Base-by-base conservation (phyloP, 1,140 invertebrate species). In the Cydia splendana region DNA sequence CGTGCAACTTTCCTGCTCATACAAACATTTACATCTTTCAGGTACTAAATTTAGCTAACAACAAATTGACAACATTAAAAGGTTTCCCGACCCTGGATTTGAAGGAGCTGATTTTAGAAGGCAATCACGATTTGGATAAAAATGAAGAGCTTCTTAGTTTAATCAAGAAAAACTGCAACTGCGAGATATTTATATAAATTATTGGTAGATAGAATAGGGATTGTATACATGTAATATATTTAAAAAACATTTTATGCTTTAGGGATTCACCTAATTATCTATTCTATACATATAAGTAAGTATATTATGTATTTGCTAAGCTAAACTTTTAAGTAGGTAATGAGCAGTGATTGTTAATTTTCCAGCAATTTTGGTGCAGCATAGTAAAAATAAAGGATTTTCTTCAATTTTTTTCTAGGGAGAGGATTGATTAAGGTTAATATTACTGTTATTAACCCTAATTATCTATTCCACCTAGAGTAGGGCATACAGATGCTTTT, bases 41-140 rank as follows among this genome's bases (percentile, higher is more conserved):
- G 90, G 86, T 84, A 77, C 78, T 92, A 65, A 83, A 86, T 76
- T 83, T 93, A 74, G 85, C 82, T 74, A 88, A 87, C 48, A 93
- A 93, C 76, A 82, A 88, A 62, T 75, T 93, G 67, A 87, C 80
- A 18, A 86, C 89, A 51, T 79, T 93, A 24, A 82, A 83, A 77
- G 82, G 81, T 53, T 93, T 93, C 77, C 90, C 91, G 7, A 24
- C 7, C 69, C 79, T 93, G 71, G 24, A 87, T 20, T 79, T 93
- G 75, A 80, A 88, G 73, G 83, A 83, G 65, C 79, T 93, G 30
- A 82, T 87, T 77, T 71, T 91, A 77, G 75, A 80, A 82, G 84
- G 83, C 24, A 93, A 91, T 81, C 71, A 80, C 10, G 45, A 76
- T 28, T 80, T 93, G 77, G 69, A 76, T 62, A 30, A 75, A 71